phyloP scores from a whole-genome alignment of 1,140 invertebrate species.

The Lucilia sericata region DNA sequence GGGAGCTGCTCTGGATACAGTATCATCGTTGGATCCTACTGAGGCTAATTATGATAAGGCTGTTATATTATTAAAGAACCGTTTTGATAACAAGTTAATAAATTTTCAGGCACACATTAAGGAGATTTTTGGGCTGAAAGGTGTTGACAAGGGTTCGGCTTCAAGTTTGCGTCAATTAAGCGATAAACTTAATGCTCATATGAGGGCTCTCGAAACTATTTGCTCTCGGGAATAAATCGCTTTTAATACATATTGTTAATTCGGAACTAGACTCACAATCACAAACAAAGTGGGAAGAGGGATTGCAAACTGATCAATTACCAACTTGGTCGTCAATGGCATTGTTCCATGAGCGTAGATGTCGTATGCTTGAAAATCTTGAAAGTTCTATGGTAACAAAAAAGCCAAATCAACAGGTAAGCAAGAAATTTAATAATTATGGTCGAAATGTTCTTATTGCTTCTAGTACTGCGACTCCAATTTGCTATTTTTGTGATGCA shows the following conservation, averaged over 20 bases:
- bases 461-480: neutral
- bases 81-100: constrained; percentile 1
- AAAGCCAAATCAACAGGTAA: constrained; percentile 1
- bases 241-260: neutral
- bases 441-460: neutral
- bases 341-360: neutral
- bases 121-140: constrained; percentile 12
- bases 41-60: constrained; percentile 22
- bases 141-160: neutral
- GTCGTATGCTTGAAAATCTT: constrained; percentile 20
- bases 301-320: neutral
- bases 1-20: constrained; percentile 32
- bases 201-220: neutral
- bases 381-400: neutral
- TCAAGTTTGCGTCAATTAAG: constrained; percentile 24
- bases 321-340: constrained; percentile 3
- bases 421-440: neutral
- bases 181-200: constrained; percentile 34
- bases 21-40: constrained; percentile 26
- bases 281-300: constrained; percentile 37
- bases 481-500: constrained; percentile 23
- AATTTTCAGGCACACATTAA: constrained; percentile 12
- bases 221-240: neutral
- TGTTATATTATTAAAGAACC: neutral
- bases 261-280: neutral